Evolutionary conservation across 2,113 vertebrate genomes (phyloP).

Genomic region (Labeo catla): DNA sequence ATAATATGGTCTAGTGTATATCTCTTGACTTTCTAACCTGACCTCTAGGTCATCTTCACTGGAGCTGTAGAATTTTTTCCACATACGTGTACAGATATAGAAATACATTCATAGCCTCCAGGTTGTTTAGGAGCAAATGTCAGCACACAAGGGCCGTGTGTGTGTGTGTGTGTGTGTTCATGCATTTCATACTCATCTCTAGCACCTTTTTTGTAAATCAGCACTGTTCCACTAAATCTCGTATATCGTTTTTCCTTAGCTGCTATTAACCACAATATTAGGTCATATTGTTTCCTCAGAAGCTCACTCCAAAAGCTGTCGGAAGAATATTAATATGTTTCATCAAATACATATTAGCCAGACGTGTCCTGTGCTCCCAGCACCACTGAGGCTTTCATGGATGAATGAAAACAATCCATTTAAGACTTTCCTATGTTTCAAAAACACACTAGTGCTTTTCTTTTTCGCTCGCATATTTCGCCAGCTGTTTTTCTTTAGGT

Average conservation of each 20-base stretch:
- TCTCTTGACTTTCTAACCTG: background rate
- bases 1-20: background rate
- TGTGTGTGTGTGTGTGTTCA: background rate
- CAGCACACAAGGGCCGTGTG: background rate
- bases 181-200: conserved; percentile 13
- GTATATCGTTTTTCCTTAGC: background rate
- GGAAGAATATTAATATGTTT: conserved; percentile 44
- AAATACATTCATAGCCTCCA: conserved; percentile 7
- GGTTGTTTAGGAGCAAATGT: conserved; percentile 10
- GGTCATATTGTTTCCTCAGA: conserved; percentile 32
- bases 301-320: conserved; percentile 38
- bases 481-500: conserved; percentile 39
- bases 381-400: conserved; percentile 31
- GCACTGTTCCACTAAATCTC: background rate
- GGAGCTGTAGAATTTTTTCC: background rate
- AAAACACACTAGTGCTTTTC: conserved; percentile 30
- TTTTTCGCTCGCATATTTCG: conserved; percentile 3
- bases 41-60: conserved; percentile 6
- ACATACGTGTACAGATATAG: background rate
- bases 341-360: conserved; percentile 44
- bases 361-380: conserved; percentile 23
- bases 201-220: background rate
- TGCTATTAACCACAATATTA: conserved; percentile 35
- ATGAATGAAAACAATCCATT: conserved; percentile 45
- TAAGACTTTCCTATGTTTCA: conserved; percentile 20